Evolutionary conservation across 2,113 vertebrate genomes (phyloP).

Genomic region (Hassar affinis): DNA sequence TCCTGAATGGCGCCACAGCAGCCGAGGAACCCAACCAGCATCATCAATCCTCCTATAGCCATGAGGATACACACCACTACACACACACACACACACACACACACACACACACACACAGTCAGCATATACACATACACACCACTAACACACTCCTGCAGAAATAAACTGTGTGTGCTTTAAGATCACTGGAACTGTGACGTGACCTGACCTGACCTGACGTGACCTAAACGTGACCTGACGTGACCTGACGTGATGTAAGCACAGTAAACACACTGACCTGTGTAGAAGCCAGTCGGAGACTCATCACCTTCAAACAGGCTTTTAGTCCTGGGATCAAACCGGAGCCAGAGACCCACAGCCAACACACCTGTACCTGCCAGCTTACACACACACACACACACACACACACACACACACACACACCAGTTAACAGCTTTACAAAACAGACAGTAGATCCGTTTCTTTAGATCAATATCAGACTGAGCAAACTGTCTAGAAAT

Average conservation of each 20-base stretch:
- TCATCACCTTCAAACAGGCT: conserved; percentile 75
- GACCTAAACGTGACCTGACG: no score
- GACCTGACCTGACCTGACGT: no score
- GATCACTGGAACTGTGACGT: neutral
- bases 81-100: neutral
- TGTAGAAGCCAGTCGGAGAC: conserved; percentile 73
- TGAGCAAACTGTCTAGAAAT: no score
- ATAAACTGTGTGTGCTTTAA: neutral
- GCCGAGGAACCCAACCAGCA: conserved; percentile 95
- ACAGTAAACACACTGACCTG: conserved; percentile 71
- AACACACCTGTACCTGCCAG: conserved; percentile 83
- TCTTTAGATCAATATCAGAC: no score
- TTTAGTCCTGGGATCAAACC: conserved; percentile 81
- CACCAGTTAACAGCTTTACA: neutral
- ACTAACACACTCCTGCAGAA: neutral
- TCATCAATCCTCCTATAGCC: conserved; percentile 91
- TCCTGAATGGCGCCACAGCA: conserved; percentile 95
- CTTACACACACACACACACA: conserved; percentile 59
- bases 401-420: conserved; percentile 8
- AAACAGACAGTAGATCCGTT: neutral
- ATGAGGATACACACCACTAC: conserved; percentile 93
- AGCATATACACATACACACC: neutral
- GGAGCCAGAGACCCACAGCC: conserved; percentile 83
- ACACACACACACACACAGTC: conserved; percentile 9
- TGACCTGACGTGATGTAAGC: no score